phyloP scores from a whole-genome alignment of 2,888 invertebrate genomes.

The Ectobius pallidus region DNA sequence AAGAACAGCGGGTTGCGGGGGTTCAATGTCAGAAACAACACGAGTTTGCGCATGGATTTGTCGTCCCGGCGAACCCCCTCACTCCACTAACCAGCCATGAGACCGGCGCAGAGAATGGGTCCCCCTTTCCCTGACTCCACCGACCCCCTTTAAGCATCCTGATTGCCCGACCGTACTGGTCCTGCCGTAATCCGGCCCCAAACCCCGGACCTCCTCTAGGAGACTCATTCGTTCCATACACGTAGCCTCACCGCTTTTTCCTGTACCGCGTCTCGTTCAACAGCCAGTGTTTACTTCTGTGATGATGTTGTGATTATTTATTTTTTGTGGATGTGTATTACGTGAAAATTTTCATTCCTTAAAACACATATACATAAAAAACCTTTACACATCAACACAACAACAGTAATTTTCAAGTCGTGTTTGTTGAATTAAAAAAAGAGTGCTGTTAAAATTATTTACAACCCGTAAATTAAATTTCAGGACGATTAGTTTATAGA shows the following conservation, averaged over 20 bases:
- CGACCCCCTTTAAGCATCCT: neutral
- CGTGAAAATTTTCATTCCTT: neutral
- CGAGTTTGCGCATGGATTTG: neutral
- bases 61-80: neutral
- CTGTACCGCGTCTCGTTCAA: neutral
- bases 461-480: too few species aligned
- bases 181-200: constrained; percentile 18
- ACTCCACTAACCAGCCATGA: too few species aligned
- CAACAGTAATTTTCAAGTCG: neutral
- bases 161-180: neutral
- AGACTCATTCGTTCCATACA: constrained; percentile 4
- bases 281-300: neutral
- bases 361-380: neutral
- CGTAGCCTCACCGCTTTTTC: constrained; percentile 16
- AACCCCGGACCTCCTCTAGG: constrained; percentile 23
- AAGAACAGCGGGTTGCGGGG: neutral
- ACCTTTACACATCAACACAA: neutral
- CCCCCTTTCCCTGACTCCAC: neutral
- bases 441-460: neutral
- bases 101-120: neutral
- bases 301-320: neutral
- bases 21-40: neutral
- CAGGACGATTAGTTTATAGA: too few species aligned
- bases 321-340: constrained; percentile 8
- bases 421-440: too few species aligned